A percentile compares a stretch with the other conserved stretches of the same genome.
phyloP scores from a whole-genome alignment of 2,113 vertebrate species.

The Morone chrysops region DNA sequence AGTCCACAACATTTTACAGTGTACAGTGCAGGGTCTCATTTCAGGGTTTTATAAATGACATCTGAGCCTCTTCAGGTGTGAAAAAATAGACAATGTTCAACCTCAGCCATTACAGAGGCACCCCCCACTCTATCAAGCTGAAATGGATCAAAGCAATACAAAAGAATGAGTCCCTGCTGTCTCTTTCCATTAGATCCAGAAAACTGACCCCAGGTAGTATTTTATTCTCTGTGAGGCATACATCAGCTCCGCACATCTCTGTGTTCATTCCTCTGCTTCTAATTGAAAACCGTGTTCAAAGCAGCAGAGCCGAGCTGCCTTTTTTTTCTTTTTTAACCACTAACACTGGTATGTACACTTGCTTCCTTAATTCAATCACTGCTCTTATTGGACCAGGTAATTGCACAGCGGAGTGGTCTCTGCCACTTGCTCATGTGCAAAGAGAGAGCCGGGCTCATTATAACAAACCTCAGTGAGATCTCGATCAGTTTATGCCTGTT shows the following conservation, averaged over 20 bases:
- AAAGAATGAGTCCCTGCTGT: slow-evolving; percentile 39
- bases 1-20: background rate
- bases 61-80: background rate
- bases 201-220: slow-evolving; percentile 41
- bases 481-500: slow-evolving; percentile 42
- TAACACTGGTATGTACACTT: slow-evolving; percentile 28
- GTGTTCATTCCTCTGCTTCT: slow-evolving; percentile 53
- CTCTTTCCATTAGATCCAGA: slow-evolving; percentile 35
- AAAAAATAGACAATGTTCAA: background rate
- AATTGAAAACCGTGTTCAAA: slow-evolving; percentile 70
- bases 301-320: slow-evolving; percentile 11
- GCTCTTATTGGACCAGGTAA: slow-evolving; percentile 69
- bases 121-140: slow-evolving; percentile 4
- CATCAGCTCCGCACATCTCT: slow-evolving; percentile 27
- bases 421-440: slow-evolving; percentile 21
- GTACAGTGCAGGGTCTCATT: background rate
- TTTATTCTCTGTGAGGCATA: slow-evolving; percentile 22
- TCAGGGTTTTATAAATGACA: slow-evolving; percentile 7
- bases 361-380: slow-evolving; percentile 52
- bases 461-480: slow-evolving; percentile 62
- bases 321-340: slow-evolving; percentile 4
- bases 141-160: slow-evolving; percentile 52
- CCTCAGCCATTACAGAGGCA: slow-evolving; percentile 10
- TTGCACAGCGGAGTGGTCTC: slow-evolving; percentile 53
- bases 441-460: slow-evolving; percentile 62